Evolutionary conservation across 1,140 invertebrate genomes (phyloP).

Genomic region (Drosophila lowei): DNA sequence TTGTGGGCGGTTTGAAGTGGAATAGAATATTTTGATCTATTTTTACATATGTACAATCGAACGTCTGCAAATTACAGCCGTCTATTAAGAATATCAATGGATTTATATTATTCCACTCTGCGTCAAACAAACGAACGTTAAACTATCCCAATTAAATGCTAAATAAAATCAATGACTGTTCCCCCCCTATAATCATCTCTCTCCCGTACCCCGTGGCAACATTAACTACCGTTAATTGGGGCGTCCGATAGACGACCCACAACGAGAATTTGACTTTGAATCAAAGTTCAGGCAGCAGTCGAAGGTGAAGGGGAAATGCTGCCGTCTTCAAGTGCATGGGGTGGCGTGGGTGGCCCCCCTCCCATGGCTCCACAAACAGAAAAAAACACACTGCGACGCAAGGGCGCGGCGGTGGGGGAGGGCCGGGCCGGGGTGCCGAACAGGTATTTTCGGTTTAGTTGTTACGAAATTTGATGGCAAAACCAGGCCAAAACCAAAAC

Average conservation of each 20-base stretch:
- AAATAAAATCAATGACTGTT: constrained; percentile 55
- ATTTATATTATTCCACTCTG: too few relatives aligned
- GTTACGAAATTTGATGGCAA: constrained; percentile 65
- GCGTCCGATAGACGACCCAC: constrained; percentile 1
- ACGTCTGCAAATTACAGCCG: too few relatives aligned
- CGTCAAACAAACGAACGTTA: too few relatives aligned
- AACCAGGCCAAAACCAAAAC: constrained; percentile 38
- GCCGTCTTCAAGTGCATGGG: constrained; percentile 11
- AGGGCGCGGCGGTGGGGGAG: neutral
- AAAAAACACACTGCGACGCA: too few relatives aligned
- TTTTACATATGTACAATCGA: too few relatives aligned
- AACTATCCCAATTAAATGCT: constrained; percentile 1
- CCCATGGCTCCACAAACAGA: too few relatives aligned
- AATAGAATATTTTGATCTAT: too few relatives aligned
- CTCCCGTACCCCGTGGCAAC: neutral
- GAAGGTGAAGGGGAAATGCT: constrained; percentile 8
- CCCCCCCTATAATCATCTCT: constrained; percentile 26
- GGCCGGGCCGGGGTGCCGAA: constrained; percentile 5
- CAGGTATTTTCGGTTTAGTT: constrained; percentile 61
- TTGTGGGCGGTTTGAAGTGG: too few relatives aligned
- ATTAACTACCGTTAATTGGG: constrained; percentile 24
- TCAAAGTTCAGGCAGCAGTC: constrained; percentile 29
- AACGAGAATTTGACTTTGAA: constrained; percentile 46
- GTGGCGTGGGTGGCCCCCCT: neutral
- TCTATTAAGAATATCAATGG: too few relatives aligned